phyloP scores from a whole-genome alignment of 2,797 vertebrate genomes.

The Halcyon chelicuti region DNA sequence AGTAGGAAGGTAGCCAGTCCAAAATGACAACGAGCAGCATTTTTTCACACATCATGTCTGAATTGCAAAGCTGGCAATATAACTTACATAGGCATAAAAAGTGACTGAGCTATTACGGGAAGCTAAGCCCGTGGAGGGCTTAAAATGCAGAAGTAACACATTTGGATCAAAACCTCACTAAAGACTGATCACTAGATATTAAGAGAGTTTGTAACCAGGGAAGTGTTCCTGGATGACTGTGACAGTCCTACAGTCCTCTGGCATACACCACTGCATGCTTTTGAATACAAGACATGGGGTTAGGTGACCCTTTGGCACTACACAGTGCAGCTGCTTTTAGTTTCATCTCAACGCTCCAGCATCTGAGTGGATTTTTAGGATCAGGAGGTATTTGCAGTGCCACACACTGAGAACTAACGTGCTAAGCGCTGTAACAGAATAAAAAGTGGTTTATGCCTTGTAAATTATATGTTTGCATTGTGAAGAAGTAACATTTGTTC shows the following conservation, averaged over 20 bases:
- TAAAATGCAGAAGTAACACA: not conserved
- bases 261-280: rapidly evolving
- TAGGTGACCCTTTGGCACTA: not conserved
- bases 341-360: not conserved
- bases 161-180: not conserved
- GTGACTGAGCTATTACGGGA: not conserved
- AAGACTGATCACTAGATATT: not conserved
- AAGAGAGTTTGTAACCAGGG: not conserved
- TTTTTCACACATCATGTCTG: not conserved
- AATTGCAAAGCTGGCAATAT: not conserved
- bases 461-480: not conserved
- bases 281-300: not conserved
- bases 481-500: not conserved
- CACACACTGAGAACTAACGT: not conserved
- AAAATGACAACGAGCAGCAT: not conserved
- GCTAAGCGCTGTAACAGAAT: not conserved
- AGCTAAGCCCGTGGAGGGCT: not conserved
- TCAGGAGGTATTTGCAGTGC: not conserved
- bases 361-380: not conserved
- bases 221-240: not conserved
- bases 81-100: not conserved
- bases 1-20: not conserved
- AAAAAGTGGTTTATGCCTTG: not conserved
- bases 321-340: not conserved
- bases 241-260: not conserved